Base-by-base conservation (phyloP, 1,140 invertebrate genomes). In the Lamellibrachia luymesi region DNA sequence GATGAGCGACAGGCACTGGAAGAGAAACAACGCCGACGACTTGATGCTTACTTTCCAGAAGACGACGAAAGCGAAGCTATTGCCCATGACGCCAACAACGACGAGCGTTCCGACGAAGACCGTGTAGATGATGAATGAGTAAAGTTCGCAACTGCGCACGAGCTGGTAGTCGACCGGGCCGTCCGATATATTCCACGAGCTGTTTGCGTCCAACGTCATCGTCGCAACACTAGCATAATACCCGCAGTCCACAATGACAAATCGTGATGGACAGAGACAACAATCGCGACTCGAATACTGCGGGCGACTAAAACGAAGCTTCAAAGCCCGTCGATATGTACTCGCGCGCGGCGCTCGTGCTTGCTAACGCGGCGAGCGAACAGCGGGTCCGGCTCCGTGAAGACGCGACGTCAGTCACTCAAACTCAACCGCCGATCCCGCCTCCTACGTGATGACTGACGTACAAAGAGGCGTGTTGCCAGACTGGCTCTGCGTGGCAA, bases 21-120 rank as follows among this genome's bases (percentile, higher is more conserved):
- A 94, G 56, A 94, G 92, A 90, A 94, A 93, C 49, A 90, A 64
- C 52, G 93, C 92, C 25, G 93, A 94, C 5, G 93, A 91, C 91
- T 93, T 94, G 27, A 93, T 91, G 10, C 93, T 93, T 25, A 91
- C 92, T 4, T 64, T 38, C 38, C 90, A 90, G 92, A 94, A 94
- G 51, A 93, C 92, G 49, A 92, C 27, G 91, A 51, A 94, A 6
- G 92, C 50, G 25, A 93, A 17, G 56, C 51, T 56, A 92, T 94
- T 94, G 1, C 92, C 93, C n/a, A 94, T n/a, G 50, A 94, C 38
- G 22, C 93, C 93, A 25, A 94, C 17, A 64, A 94, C 27, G 89
- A 93, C 92, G 50, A 94, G 27, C 1, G 64, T 2, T 5, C 94
- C 94, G 13, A 92, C 50, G 90, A 93, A 27, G 22, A 94, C 51